These are phyloP conservation scores for Acomys russatus DNA, from an alignment of 2,797 vertebrate genomes.

Conservation along the genomic window DNA sequence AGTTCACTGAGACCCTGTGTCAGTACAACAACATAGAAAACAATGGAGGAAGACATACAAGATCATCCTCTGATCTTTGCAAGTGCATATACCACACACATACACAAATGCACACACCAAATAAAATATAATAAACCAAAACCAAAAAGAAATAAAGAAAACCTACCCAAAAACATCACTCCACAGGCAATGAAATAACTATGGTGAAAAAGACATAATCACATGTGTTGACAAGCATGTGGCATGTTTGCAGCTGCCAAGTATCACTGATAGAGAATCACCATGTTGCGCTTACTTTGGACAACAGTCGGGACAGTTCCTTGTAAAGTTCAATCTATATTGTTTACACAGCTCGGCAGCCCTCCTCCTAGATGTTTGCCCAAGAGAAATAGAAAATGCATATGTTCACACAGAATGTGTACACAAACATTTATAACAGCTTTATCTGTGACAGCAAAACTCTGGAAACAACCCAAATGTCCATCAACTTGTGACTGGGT, in stretches of 20 bases:
- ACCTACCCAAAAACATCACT: background rate
- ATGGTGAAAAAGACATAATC: background rate
- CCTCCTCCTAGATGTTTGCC: background rate
- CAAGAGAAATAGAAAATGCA: background rate
- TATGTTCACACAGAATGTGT: background rate
- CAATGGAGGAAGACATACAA: background rate
- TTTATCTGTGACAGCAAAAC: constrained; percentile 3
- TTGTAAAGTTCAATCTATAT: background rate
- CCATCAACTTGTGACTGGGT: background rate
- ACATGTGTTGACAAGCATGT: background rate
- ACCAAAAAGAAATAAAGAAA: background rate
- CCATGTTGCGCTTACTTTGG: background rate
- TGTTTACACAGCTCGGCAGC: background rate
- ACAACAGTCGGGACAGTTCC: background rate
- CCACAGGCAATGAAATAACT: background rate
- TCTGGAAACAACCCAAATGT: background rate
- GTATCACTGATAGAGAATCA: background rate
- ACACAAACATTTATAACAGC: background rate
- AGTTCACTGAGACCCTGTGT: background rate
- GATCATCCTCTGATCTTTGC: background rate
- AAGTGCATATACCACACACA: background rate
- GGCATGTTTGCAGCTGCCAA: background rate
- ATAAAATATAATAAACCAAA: background rate
- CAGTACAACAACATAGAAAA: background rate
- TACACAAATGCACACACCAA: background rate